Evolutionary conservation across 2,888 invertebrate species (phyloP), one percentile per base, ranked within the genome.

Genomic region (Nemotelus nigrinus): DNA sequence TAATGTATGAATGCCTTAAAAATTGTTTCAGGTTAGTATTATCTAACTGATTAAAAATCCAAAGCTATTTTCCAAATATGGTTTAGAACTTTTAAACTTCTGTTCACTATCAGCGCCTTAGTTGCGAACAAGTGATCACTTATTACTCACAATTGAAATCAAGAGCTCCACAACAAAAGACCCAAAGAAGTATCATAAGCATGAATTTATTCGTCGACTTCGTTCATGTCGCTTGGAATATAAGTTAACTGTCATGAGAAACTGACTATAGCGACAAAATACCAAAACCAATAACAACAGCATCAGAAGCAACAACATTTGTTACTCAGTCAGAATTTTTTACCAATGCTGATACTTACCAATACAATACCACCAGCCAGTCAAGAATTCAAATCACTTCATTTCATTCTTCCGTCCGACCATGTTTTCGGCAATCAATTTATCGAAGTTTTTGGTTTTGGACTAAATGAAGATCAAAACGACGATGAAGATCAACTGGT

Each of bases 181-280:
- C n/a, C 63, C 55, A 53, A 65, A 44, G 55, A 70, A 53, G 55
- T 70, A 70, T 70, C 70, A 70, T 70, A 53, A 55, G 53, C 70
- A 70, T 25, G 25, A 50, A 53, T 53, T 2, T 70, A 70, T 25
- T 25, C 25, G 25, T 55, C 47, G 41, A 53, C 70, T 70, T 53
- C 39, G 48, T 48, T 60, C 47, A 50, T 50, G 63, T 60, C 63
- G 63, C 60, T 7, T 74, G 63, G 57, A 63, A 74, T 48, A 74
- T 60, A 25, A 60, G 74, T 74, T 74, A 39, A 60, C 63, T 57
- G 39, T 44, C 63, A 74, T 74, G 74, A 50, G 74, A 74, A 63
- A 74, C 63, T 25, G 74, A 60, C 70, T 60, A 63, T 48, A 48
- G 74, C 60, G 74, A 74, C 74, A 74, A 74, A 60, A 74, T 50